Evolutionary conservation across 2,113 vertebrate genomes (phyloP), one percentile per base, ranked within the genome.

Genomic region (Leiothrix lutea): DNA sequence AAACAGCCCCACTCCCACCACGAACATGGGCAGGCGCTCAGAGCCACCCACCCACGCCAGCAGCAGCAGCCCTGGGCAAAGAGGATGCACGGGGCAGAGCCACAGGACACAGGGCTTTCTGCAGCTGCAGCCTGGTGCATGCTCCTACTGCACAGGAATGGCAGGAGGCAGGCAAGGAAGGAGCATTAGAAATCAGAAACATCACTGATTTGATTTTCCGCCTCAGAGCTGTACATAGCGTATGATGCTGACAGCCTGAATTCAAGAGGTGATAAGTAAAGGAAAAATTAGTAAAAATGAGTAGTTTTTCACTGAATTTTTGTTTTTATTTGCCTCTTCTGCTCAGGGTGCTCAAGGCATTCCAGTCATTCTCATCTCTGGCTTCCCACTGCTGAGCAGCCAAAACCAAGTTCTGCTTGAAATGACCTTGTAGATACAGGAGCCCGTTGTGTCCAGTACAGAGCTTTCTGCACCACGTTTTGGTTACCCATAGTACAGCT

Each of bases 1-100:
- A 48, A 15, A 14, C 21, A 48, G 10, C 19, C 57, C 54, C 40
- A 8, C 5, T 29, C 24, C 21, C 31, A 3, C n/a, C 5, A 35
- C 26, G 75, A 31, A 15, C 38, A 25, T 0, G 47, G 19, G 8
- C 8, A 5, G 65, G 51, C 0, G 0, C 57, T 25, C 0, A 0
- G 58, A 33, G 54, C 16, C 38, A 38, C 53, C 47, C 47, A 45
- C 9, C 31, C 0, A 0, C 0, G 1, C 14, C 60, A 31, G n/a
- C 58, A 38, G 17, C 17, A 20, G 36, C 81, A n/a, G 24, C 42
- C 35, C 35, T 15, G 82, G 40, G 50, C 50, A 31, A 12, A 33
- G 65, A 23, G n/a, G 36, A 42, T 15, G 26, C 51, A 2, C 2
- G 0, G 42, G 40, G 21, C 56, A 81, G 44, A 50, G 57, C 11